These are phyloP conservation scores for Bugulina stolonifera DNA, from an alignment of 2,888 invertebrate genomes.

Conservation along the genomic window DNA sequence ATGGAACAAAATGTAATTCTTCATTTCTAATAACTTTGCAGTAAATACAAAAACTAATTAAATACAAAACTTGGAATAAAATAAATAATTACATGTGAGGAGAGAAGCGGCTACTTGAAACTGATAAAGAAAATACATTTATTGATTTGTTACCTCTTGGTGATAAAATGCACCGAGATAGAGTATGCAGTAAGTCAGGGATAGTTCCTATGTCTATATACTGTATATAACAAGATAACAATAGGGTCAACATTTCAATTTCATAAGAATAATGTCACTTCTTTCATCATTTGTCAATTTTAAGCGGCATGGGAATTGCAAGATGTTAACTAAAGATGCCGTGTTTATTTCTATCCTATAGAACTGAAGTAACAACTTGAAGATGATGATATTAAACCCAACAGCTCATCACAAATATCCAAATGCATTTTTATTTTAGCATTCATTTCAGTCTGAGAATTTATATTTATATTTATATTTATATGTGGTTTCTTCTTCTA, in stretches of 20 bases:
- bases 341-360: not conserved
- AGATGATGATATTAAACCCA: not conserved
- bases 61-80: no score
- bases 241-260: not conserved
- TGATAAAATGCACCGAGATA: constrained; percentile 8
- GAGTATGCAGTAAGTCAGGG: not conserved
- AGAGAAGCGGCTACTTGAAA: not conserved
- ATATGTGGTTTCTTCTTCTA: no score
- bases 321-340: not conserved
- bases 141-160: constrained; percentile 6
- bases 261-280: not conserved
- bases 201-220: not conserved
- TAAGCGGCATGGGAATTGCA: not conserved
- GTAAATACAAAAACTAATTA: no score
- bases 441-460: no score
- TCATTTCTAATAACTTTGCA: no score
- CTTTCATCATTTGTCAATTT: not conserved
- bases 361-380: not conserved
- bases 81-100: no score
- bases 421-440: no score
- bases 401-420: no score
- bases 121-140: not conserved
- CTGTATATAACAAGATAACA: not conserved
- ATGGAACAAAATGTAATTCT: no score
- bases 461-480: no score